A percentile compares a stretch with the other conserved stretches of the same genome.
Evolutionary conservation across 1,140 invertebrate species (phyloP).

Genomic region (Drosophila bipectinata): DNA sequence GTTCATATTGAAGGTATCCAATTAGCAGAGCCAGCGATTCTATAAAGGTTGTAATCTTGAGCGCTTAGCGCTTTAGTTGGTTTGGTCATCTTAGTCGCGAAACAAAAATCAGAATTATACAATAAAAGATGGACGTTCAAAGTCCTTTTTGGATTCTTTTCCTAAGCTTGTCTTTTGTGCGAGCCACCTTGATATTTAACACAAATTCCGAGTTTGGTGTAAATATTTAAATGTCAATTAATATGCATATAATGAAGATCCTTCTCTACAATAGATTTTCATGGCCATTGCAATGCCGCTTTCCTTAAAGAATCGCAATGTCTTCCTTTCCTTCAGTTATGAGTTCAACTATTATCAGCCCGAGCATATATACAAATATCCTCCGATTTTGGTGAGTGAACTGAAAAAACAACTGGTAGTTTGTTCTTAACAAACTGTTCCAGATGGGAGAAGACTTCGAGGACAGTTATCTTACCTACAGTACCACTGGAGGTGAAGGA

Average conservation of each 20-base stretch:
- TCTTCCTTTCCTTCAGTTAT: slow-evolving; percentile 90
- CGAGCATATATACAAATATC: slow-evolving; percentile 63
- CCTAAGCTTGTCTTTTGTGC: background rate
- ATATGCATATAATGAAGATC: no score
- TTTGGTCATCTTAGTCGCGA: slow-evolving; percentile 5
- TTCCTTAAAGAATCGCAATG: slow-evolving; percentile 88
- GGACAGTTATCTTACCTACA: slow-evolving; percentile 22
- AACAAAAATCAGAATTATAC: background rate
- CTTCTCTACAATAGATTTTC: slow-evolving; percentile 84
- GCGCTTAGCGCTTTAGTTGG: slow-evolving; percentile 21
- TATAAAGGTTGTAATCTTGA: slow-evolving; percentile 27
- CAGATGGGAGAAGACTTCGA: slow-evolving; percentile 64
- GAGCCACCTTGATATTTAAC: slow-evolving; percentile 19
- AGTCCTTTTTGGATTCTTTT: background rate
- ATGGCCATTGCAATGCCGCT: slow-evolving; percentile 89
- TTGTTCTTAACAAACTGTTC: background rate
- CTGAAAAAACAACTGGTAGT: background rate
- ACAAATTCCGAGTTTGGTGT: slow-evolving; percentile 49
- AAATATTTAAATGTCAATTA: background rate
- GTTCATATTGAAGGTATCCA: slow-evolving; percentile 6
- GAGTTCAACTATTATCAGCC: slow-evolving; percentile 88
- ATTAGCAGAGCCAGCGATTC: slow-evolving; percentile 16
- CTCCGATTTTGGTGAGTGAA: slow-evolving; percentile 65
- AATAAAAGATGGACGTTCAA: background rate
- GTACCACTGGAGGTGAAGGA: slow-evolving; percentile 17